Evolutionary conservation across 2,888 invertebrate species (phyloP).

Genomic region (Suillia variegata): DNA sequence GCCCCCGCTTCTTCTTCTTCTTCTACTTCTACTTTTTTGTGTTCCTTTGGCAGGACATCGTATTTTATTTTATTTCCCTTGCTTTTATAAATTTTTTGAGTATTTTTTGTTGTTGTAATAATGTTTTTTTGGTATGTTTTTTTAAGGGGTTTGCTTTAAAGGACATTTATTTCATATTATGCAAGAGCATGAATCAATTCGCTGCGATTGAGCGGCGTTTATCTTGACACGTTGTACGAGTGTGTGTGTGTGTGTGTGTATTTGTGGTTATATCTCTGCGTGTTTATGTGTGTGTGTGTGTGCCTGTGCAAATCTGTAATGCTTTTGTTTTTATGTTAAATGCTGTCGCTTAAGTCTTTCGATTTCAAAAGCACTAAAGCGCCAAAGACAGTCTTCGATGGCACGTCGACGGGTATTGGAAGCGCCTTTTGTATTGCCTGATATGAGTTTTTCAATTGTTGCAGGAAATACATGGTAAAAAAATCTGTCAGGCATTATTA

Average conservation of each 20-base stretch:
- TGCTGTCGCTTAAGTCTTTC: not conserved
- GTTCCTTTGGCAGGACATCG: not conserved
- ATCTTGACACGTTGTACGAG: not conserved
- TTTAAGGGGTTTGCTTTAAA: too few relatives aligned
- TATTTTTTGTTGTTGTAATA: not conserved
- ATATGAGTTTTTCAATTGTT: too few relatives aligned
- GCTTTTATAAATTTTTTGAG: not conserved
- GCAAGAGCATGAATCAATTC: slow-evolving; percentile 5
- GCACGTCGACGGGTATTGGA: too few relatives aligned
- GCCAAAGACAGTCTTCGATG: too few relatives aligned
- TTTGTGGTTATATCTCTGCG: not conserved
- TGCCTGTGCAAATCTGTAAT: not conserved
- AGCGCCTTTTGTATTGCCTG: too few relatives aligned
- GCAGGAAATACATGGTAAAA: too few relatives aligned
- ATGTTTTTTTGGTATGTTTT: too few relatives aligned
- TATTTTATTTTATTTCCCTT: not conserved
- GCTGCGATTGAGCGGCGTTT: slow-evolving; percentile 1
- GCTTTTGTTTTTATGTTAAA: not conserved
- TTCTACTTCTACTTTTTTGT: too few relatives aligned
- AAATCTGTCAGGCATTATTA: too few relatives aligned
- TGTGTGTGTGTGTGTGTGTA: slow-evolving; percentile 2
- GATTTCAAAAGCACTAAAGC: too few relatives aligned
- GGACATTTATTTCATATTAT: too few relatives aligned
- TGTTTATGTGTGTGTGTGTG: slow-evolving; percentile 2
- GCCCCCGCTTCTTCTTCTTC: too few relatives aligned